Conservation (phyloP, 2,797 vertebrate species). For the Tadarida brasiliensis region DNA sequence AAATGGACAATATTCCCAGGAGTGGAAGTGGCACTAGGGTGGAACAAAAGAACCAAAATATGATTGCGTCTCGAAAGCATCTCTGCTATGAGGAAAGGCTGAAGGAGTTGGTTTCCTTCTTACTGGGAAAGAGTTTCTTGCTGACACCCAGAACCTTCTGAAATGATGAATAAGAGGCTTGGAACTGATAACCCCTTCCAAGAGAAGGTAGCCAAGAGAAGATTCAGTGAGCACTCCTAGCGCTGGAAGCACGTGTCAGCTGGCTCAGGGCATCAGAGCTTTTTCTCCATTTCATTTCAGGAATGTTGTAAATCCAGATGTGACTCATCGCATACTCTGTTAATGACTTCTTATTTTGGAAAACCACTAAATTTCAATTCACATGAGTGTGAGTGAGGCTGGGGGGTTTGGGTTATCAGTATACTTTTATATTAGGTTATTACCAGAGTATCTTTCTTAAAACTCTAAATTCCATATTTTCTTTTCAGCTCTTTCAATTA, state of each 20-base stretch:
- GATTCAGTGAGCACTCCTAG: background rate
- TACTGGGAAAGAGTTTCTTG: slow-evolving; percentile 12
- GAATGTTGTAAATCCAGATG: slow-evolving; percentile 25
- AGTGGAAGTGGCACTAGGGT: slow-evolving; percentile 53
- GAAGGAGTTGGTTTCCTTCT: slow-evolving; percentile 56
- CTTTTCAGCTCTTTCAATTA: background rate
- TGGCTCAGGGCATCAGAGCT: background rate
- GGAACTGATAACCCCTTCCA: background rate
- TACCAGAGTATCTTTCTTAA: background rate
- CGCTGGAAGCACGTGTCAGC: background rate
- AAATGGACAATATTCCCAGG: slow-evolving; percentile 47
- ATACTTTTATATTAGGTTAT: background rate
- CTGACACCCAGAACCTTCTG: background rate
- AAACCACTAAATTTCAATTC: slow-evolving; percentile 34
- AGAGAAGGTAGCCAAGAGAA: background rate
- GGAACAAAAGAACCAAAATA: slow-evolving; percentile 59
- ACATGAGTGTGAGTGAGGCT: background rate
- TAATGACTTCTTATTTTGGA: background rate
- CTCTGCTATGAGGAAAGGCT: slow-evolving; percentile 77
- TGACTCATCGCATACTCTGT: background rate
- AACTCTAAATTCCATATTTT: background rate
- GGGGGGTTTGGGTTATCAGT: background rate
- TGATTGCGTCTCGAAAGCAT: slow-evolving; percentile 80
- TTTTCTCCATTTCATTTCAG: slow-evolving; percentile 62
- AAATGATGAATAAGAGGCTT: background rate